Conservation (phyloP, 2,113 vertebrate genomes). For the Aplodontia rufa region DNA sequence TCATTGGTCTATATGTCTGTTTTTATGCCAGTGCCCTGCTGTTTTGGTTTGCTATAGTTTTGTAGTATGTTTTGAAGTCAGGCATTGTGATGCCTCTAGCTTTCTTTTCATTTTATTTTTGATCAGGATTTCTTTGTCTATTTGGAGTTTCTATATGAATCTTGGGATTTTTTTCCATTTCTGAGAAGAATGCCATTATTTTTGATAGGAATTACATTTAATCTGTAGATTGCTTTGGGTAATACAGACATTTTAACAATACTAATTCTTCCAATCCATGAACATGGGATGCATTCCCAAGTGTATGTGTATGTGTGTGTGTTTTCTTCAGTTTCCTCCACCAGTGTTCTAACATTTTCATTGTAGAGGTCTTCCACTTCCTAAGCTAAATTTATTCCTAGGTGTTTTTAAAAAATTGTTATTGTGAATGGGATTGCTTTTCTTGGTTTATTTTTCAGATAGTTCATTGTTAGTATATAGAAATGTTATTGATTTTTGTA, state of each 20-base stretch:
- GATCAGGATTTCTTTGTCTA: neutral
- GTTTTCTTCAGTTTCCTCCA: neutral
- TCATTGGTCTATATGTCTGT: neutral
- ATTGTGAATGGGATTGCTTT: neutral
- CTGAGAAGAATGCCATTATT: neutral
- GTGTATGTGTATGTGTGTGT: too few relatives aligned
- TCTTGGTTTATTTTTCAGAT: neutral
- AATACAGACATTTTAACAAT: neutral
- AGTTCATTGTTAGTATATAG: neutral
- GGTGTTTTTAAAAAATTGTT: neutral
- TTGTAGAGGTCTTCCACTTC: neutral
- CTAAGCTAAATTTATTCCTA: neutral
- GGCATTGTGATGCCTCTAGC: neutral
- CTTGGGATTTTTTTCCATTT: neutral
- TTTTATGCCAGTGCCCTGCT: neutral
- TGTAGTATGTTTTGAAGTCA: neutral
- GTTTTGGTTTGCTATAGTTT: neutral
- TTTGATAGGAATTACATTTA: neutral
- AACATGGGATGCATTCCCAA: neutral
- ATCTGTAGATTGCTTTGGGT: neutral
- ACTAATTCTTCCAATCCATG: neutral
- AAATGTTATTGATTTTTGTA: neutral
- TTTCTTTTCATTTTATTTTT: neutral
- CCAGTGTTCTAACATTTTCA: neutral
- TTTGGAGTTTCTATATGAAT: neutral